These are phyloP conservation scores for Microcebus jonahi DNA, from an alignment of 2,113 vertebrate species.

Conservation along the genomic window DNA sequence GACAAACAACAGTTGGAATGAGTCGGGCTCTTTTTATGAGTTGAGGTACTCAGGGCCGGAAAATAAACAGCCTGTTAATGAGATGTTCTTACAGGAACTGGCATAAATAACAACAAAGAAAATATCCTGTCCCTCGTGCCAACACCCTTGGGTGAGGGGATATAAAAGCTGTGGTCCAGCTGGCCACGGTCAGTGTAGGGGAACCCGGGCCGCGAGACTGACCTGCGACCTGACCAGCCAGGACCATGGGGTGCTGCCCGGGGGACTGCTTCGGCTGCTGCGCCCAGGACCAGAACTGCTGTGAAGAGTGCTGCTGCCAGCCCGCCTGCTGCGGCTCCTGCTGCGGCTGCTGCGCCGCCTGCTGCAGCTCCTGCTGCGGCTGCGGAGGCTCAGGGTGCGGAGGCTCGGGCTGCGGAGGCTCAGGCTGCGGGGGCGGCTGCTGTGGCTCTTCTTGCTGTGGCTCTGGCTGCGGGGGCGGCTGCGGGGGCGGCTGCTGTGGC, in stretches of 20 bases:
- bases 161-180: conserved; percentile 73
- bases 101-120: conserved; percentile 77
- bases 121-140: conserved; percentile 53
- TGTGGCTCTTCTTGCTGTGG: background rate
- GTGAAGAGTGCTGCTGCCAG: conserved; percentile 73
- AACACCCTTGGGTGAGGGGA: conserved; percentile 27
- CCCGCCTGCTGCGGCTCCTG: conserved; percentile 55
- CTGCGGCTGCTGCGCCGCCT: conserved; percentile 40
- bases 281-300: conserved; percentile 65
- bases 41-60: conserved; percentile 68
- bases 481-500: conserved; percentile 45
- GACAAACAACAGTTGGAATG: conserved; percentile 72
- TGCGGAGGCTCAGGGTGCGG: conserved; percentile 20
- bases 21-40: conserved; percentile 76
- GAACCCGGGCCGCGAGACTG: conserved; percentile 24
- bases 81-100: conserved; percentile 57
- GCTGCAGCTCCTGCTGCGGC: background rate
- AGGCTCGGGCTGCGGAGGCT: background rate
- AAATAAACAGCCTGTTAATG: conserved; percentile 78
- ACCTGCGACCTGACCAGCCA: conserved; percentile 46
- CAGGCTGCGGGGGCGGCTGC: background rate
- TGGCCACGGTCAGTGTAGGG: conserved; percentile 52
- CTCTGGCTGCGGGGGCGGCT: background rate
- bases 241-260: conserved; percentile 80
- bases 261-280: conserved; percentile 77